Evolutionary conservation across 2,797 vertebrate genomes (phyloP).

Genomic region (Paedocypris micromegethes): DNA sequence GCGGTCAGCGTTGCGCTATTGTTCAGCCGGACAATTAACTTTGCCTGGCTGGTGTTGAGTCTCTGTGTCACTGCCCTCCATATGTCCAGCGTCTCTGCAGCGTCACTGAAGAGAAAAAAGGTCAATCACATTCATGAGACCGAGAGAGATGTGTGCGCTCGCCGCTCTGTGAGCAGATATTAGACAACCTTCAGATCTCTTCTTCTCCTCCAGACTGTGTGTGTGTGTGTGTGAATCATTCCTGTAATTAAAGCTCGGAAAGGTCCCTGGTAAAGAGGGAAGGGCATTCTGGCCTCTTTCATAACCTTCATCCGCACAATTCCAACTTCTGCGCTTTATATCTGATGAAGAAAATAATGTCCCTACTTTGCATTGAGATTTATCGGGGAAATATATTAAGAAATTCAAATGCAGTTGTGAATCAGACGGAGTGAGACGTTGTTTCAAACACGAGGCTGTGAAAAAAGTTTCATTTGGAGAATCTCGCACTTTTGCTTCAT

Average conservation of each 20-base stretch:
- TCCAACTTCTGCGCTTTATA: no score
- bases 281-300: neutral
- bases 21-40: slow-evolving; percentile 91
- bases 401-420: no score
- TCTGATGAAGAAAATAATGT: no score
- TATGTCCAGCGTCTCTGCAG: slow-evolving; percentile 71
- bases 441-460: no score
- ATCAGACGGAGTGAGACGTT: no score
- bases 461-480: no score
- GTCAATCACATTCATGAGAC: slow-evolving; percentile 97
- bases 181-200: slow-evolving; percentile 90
- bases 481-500: no score
- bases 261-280: neutral
- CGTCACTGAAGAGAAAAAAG: slow-evolving; percentile 83
- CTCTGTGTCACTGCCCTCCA: slow-evolving; percentile 58
- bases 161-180: slow-evolving; percentile 75
- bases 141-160: slow-evolving; percentile 82
- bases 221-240: slow-evolving; percentile 17
- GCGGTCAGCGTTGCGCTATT: slow-evolving; percentile 78
- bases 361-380: no score
- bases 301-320: no score
- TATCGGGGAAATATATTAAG: no score
- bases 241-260: slow-evolving; percentile 6
- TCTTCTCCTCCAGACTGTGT: slow-evolving; percentile 45
- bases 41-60: slow-evolving; percentile 78